These are phyloP conservation scores for Tragelaphus eurycerus DNA, from an alignment of 2,797 vertebrate species.

Conservation along the genomic window DNA sequence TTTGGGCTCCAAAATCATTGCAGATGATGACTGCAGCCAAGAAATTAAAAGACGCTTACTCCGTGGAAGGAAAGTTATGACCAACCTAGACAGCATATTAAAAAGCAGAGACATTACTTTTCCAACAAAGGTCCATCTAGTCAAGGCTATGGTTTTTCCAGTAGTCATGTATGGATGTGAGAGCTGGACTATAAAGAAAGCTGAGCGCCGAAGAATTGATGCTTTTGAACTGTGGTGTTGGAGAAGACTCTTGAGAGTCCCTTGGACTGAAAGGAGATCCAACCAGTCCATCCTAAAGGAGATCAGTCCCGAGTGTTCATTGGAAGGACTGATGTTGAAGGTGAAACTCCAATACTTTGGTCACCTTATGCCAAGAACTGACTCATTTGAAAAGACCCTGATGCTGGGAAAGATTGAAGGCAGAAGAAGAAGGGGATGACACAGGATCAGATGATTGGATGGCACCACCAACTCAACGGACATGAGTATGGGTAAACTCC, in stretches of 20 bases:
- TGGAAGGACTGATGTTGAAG: not conserved
- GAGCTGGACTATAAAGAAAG: not conserved
- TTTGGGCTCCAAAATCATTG: not conserved
- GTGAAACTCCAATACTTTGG: not conserved
- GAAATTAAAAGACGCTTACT: not conserved
- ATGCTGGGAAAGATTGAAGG: not conserved
- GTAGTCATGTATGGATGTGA: not conserved
- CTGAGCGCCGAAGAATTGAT: fast-evolving
- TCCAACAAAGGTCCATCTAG: not conserved
- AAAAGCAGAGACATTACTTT: not conserved
- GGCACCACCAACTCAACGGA: not conserved
- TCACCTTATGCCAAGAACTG: not conserved
- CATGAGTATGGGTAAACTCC: not conserved
- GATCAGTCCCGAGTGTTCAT: not conserved
- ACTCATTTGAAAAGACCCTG: not conserved
- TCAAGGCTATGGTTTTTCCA: not conserved
- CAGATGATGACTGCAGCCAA: not conserved
- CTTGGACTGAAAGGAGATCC: not conserved
- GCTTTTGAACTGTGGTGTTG: not conserved
- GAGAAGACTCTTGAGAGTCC: not conserved
- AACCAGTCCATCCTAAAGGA: not conserved
- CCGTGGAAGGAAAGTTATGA: not conserved
- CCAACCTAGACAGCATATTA: not conserved
- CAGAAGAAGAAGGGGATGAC: not conserved
- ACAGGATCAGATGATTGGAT: not conserved